Conservation (phyloP, 2,888 invertebrate genomes). For the Erebia ligea region DNA sequence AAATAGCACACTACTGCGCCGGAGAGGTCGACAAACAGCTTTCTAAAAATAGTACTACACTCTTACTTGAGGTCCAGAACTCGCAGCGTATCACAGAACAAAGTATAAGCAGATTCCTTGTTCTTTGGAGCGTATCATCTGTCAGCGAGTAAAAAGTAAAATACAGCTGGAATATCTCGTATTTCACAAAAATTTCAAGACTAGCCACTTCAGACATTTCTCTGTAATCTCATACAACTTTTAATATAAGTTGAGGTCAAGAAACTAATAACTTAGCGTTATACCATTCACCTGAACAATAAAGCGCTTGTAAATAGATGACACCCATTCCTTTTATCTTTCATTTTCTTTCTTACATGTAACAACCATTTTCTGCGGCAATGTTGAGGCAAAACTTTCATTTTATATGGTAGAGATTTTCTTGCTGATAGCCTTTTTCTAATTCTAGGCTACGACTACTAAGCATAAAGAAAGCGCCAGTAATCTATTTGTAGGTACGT, state of each 20-base stretch:
- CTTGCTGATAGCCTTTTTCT: neutral
- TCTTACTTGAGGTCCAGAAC: too few species aligned
- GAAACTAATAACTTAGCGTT: conserved; percentile 16
- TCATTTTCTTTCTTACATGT: conserved; percentile 19
- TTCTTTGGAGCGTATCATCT: too few species aligned
- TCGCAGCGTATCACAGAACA: too few species aligned
- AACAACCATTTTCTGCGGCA: conserved; percentile 3
- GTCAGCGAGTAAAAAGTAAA: neutral
- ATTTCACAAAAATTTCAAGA: neutral
- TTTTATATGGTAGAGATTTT: neutral
- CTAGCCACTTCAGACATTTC: conserved; percentile 6
- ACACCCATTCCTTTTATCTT: conserved; percentile 9
- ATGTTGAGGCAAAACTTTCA: neutral
- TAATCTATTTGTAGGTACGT: too few species aligned
- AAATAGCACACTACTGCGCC: too few species aligned
- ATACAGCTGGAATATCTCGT: neutral
- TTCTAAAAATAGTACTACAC: too few species aligned
- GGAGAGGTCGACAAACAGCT: too few species aligned
- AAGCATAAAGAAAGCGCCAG: too few species aligned
- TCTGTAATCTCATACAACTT: conserved; percentile 5
- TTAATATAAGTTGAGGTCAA: conserved; percentile 17
- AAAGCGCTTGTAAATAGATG: conserved; percentile 13
- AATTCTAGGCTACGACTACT: too few species aligned
- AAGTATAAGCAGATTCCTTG: too few species aligned
- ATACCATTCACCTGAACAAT: conserved; percentile 20